Conservation (phyloP, 2,113 vertebrate species). For the Myocastor coypus region DNA sequence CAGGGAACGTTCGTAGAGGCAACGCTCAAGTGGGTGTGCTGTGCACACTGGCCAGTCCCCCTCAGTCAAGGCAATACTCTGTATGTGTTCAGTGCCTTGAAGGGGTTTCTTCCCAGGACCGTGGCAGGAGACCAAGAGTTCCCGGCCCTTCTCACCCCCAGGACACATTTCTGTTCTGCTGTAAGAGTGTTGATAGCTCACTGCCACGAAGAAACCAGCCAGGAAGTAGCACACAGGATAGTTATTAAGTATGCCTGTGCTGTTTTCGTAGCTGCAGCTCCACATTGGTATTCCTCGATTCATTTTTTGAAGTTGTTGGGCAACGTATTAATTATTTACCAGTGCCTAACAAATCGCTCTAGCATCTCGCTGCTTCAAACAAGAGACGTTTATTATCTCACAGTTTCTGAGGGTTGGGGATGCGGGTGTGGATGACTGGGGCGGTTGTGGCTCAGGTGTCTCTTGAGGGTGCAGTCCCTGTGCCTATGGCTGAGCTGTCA, state of each 20-base stretch:
- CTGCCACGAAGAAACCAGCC: too few species aligned
- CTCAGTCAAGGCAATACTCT: background rate
- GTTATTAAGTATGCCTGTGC: too few species aligned
- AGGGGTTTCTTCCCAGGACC: background rate
- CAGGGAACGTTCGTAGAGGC: background rate
- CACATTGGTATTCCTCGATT: slow-evolving; percentile 10
- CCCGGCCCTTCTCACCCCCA: background rate
- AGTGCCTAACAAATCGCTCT: slow-evolving; percentile 4
- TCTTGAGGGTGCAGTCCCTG: background rate
- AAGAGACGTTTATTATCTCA: slow-evolving; percentile 1
- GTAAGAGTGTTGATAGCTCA: slow-evolving; percentile 9
- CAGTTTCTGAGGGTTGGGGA: background rate
- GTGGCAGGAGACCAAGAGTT: background rate
- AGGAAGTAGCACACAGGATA: too few species aligned
- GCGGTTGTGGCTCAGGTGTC: background rate
- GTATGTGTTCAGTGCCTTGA: background rate
- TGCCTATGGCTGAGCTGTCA: background rate
- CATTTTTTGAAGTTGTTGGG: background rate
- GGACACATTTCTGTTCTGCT: background rate
- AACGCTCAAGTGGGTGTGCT: background rate
- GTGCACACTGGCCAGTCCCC: background rate
- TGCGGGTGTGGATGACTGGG: background rate
- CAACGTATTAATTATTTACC: slow-evolving; percentile 5
- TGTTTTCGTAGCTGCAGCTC: too few species aligned
- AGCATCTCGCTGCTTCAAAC: slow-evolving; percentile 1